These are phyloP conservation scores for Lophius piscatorius DNA, from an alignment of 2,113 vertebrate species.

Conservation along the genomic window DNA sequence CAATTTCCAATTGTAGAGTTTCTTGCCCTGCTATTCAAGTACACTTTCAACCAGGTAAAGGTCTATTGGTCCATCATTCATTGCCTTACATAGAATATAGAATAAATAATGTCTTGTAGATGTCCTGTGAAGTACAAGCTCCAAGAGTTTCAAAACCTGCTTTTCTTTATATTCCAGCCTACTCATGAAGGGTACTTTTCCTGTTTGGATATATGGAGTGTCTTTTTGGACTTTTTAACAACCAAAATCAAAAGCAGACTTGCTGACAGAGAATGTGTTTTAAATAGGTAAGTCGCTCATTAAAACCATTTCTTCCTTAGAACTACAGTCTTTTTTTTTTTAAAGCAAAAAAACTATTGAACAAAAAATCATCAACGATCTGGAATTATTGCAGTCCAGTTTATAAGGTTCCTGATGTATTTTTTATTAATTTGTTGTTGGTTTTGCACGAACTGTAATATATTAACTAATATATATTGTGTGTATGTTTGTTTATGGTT, in stretches of 20 bases:
- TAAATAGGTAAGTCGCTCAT: slow-evolving; percentile 88
- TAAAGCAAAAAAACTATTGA: too few species aligned
- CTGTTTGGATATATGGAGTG: slow-evolving; percentile 97
- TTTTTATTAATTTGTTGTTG: not conserved
- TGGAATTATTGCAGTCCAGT: not conserved
- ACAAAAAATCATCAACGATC: not conserved
- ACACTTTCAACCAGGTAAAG: slow-evolving; percentile 98
- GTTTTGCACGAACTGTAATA: slow-evolving; percentile 1
- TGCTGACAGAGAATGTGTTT: slow-evolving; percentile 92
- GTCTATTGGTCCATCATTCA: not conserved
- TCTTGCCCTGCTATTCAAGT: slow-evolving; percentile 94
- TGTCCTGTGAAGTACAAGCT: not conserved
- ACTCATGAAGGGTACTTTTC: slow-evolving; percentile 97
- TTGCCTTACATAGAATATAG: too few species aligned
- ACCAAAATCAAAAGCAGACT: slow-evolving; percentile 96
- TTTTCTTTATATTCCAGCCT: slow-evolving; percentile 80
- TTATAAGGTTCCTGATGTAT: not conserved
- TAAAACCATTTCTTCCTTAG: not conserved
- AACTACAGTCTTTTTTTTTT: too few species aligned
- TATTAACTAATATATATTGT: too few species aligned
- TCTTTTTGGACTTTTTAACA: slow-evolving; percentile 97
- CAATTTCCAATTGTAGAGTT: slow-evolving; percentile 98
- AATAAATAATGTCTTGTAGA: too few species aligned
- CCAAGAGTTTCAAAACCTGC: not conserved
- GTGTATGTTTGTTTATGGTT: slow-evolving; percentile 17